Percentiles rank a stretch among this genome's conserved stretches.
These are phyloP conservation scores for Garrulus glandarius DNA, from an alignment of 2,797 vertebrate species.

Conservation along the genomic window DNA sequence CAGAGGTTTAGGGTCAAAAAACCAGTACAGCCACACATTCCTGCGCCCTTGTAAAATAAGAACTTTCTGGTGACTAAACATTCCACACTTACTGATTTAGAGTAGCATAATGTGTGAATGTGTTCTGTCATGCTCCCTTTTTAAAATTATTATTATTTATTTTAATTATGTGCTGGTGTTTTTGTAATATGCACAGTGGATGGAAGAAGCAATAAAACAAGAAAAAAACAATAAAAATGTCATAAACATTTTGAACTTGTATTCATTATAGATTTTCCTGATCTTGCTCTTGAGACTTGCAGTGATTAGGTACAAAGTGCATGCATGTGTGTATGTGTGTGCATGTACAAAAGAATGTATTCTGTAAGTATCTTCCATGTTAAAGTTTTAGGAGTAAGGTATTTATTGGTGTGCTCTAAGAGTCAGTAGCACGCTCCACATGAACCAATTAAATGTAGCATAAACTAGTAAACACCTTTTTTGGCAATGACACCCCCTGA, in stretches of 20 bases:
- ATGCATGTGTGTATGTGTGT: rapidly evolving
- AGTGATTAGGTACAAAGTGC: background rate
- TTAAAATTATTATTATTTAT: background rate
- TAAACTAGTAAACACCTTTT: background rate
- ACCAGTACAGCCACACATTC: background rate
- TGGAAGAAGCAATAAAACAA: background rate
- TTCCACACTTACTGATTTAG: background rate
- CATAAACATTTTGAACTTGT: background rate
- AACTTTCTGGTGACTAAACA: background rate
- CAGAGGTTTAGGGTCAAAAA: background rate
- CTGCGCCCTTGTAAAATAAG: background rate
- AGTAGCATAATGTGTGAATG: background rate
- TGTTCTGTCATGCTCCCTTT: background rate
- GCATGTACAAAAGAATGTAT: background rate
- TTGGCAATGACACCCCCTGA: background rate
- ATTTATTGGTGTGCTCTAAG: background rate
- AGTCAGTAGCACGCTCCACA: background rate
- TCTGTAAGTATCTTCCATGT: background rate
- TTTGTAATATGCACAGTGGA: background rate
- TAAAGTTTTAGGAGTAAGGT: background rate
- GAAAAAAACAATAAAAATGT: background rate
- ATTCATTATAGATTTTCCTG: background rate
- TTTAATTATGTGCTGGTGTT: background rate
- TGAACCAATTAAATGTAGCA: background rate
- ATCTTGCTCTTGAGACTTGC: background rate